phyloP scores from a whole-genome alignment of 2,888 invertebrate genomes.

The Tachina grossa region DNA sequence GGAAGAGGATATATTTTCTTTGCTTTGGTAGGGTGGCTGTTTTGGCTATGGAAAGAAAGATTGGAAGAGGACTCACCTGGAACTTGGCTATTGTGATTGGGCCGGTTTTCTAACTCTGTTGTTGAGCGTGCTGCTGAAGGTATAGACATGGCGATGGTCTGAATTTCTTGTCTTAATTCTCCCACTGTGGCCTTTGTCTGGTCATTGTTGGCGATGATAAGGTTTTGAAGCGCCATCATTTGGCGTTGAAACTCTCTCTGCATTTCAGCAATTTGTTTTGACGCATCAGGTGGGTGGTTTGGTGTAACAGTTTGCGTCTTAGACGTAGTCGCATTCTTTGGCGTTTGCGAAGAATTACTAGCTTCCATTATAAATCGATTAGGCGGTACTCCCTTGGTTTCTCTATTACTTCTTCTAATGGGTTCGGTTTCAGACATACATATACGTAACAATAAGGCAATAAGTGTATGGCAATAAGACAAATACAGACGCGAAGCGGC shows the following conservation, averaged over 20 bases:
- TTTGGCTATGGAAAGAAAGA: no score
- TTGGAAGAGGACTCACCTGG: no score
- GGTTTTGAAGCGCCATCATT: background rate
- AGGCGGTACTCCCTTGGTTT: background rate
- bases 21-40: background rate
- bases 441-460: background rate
- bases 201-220: background rate
- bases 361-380: background rate
- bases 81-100: no score
- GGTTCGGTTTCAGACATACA: background rate
- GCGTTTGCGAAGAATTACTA: no score
- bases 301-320: background rate
- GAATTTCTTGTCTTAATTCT: no score
- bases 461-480: no score
- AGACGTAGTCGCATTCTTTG: background rate
- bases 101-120: no score
- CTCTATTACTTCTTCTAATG: background rate
- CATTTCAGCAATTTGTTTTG: background rate
- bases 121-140: no score
- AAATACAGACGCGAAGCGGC: no score
- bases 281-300: background rate
- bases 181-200: background rate
- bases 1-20: conserved; percentile 40
- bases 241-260: background rate
- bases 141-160: no score